Base-by-base conservation (phyloP, 2,888 invertebrate genomes). In the Drosophila aldrichi region DNA sequence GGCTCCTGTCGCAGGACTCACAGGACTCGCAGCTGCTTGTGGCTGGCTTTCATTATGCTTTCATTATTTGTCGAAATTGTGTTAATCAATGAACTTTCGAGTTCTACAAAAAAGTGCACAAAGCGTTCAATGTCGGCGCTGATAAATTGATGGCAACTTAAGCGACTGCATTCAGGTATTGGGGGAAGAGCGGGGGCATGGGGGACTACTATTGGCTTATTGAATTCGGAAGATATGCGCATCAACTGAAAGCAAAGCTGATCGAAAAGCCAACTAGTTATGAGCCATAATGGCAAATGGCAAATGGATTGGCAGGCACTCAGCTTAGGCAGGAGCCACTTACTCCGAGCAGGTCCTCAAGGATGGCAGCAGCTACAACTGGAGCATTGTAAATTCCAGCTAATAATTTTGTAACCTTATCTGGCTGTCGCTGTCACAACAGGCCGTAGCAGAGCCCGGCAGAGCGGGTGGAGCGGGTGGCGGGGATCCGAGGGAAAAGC, bases 361-460 rank as follows among this genome's bases (percentile, higher is more conserved):
- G 51, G 40, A 16, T 38, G 25, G 25, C 34, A 1, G 46, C 49
- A 54, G 69, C 74, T 74, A 80, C 71, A 82, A 81, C 74, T 77
- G 73, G 79, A 84, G 80, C 79, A 80, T 79, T 81, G 85, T 77
- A 90, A 91, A 90, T 88, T 88, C 90, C 81, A 79, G 83, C 84
- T 90, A 91, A 91, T 91, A 91, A 91, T 90, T 90, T 87, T 89
- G 91, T 89, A 90, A 91, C 84, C 89, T 91, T 89, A 90, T 88
- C 88, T 88, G 77, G 61, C 43, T 84, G 81, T 69, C 79, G 74
- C 74, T 82, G 80, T 79, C 84, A 82, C 71, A 67, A 44, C 66
- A 70, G 63, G 52, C 29, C 20, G 40, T 18, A 29, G 14, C 14
- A 36, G 16, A 20, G 38, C 44, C 10, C 3, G 20, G n/a, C n/a